Percentiles rank a stretch among this genome's conserved stretches.
These are phyloP conservation scores for Andrena bicolor DNA, from an alignment of 2,888 invertebrate genomes.

Conservation along the genomic window DNA sequence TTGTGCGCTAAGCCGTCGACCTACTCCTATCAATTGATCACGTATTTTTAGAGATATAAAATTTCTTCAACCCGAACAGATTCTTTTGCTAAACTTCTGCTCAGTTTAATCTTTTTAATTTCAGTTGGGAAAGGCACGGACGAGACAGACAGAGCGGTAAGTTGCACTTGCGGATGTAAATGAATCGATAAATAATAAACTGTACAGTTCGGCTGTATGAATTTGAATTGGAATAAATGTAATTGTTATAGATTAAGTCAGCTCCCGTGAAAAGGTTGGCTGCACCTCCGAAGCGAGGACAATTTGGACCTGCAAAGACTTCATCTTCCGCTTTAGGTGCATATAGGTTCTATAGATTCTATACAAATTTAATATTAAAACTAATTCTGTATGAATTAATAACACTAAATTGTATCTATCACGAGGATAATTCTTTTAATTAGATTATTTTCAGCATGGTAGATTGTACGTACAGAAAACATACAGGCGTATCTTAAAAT, in stretches of 20 bases:
- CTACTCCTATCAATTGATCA: background rate
- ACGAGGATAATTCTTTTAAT: constrained; percentile 9
- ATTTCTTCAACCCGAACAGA: background rate
- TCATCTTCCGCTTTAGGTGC: constrained; percentile 77
- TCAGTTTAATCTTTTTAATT: constrained; percentile 40
- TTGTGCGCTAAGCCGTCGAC: too few relatives aligned
- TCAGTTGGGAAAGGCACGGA: constrained; percentile 83
- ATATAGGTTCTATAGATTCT: constrained; percentile 4
- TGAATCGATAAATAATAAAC: background rate
- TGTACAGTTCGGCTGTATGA: background rate
- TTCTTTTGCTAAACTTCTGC: constrained; percentile 2
- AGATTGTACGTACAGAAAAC: constrained; percentile 22
- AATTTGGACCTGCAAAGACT: constrained; percentile 82
- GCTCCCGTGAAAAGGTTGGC: constrained; percentile 80
- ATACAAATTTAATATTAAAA: background rate
- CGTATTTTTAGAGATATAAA: background rate
- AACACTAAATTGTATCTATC: constrained; percentile 15
- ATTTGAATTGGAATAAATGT: constrained; percentile 31
- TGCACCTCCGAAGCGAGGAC: constrained; percentile 80
- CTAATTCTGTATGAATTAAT: constrained; percentile 19
- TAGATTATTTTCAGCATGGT: constrained; percentile 57
- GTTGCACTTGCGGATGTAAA: constrained; percentile 65
- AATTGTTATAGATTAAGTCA: constrained; percentile 78
- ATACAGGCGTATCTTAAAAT: background rate
- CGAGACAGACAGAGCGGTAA: constrained; percentile 84